These are phyloP conservation scores for Lycia hirtaria DNA, from an alignment of 2,888 invertebrate genomes.

Conservation along the genomic window DNA sequence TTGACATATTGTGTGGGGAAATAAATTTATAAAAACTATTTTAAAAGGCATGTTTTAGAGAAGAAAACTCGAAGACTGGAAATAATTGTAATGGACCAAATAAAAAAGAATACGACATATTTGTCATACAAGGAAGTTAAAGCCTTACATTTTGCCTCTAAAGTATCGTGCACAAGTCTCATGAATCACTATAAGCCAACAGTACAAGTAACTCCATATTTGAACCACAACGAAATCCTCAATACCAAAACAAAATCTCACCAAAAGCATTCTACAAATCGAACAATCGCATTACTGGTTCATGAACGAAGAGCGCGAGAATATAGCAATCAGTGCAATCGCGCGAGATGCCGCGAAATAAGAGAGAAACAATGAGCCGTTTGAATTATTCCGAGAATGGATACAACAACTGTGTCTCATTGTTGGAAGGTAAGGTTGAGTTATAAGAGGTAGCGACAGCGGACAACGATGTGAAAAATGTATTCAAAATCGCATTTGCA, in stretches of 20 bases:
- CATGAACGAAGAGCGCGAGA: constrained; percentile 34
- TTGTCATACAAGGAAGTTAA: too few species aligned
- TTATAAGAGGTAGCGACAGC: constrained; percentile 6
- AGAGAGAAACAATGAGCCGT: constrained; percentile 38
- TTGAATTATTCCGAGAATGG: constrained; percentile 44
- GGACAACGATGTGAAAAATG: background rate
- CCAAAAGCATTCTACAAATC: constrained; percentile 3
- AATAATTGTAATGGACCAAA: too few species aligned
- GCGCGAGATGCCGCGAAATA: constrained; percentile 34
- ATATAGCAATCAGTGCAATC: constrained; percentile 43
- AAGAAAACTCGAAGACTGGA: too few species aligned
- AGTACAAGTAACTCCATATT: background rate
- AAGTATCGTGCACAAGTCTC: background rate
- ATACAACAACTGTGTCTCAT: constrained; percentile 40
- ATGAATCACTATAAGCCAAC: background rate
- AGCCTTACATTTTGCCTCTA: background rate
- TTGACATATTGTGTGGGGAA: too few species aligned
- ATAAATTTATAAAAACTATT: too few species aligned
- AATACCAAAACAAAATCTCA: background rate
- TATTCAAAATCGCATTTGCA: constrained; percentile 4
- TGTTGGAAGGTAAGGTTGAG: constrained; percentile 13
- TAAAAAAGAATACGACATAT: too few species aligned
- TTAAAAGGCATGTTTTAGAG: too few species aligned
- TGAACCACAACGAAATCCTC: background rate
- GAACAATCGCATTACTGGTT: constrained; percentile 14